phyloP scores from a whole-genome alignment of 2,797 vertebrate species.

The Pangasius krempfi region DNA sequence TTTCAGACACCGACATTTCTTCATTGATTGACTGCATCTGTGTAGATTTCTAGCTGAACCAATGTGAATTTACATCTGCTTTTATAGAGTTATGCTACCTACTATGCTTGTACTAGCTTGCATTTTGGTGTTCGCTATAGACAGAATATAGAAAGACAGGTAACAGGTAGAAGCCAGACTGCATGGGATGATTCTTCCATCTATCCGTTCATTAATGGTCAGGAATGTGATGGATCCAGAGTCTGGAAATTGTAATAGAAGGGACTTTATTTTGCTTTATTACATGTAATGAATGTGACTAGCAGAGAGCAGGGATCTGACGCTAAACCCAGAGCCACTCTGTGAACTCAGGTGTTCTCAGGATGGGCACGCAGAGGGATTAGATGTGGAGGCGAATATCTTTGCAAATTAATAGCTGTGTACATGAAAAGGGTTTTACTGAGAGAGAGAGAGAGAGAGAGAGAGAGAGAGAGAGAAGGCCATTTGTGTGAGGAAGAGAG shows the following conservation, averaged over 20 bases:
- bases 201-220: neutral
- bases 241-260: neutral
- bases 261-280: neutral
- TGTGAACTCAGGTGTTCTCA: neutral
- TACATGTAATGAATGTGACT: neutral
- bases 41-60: neutral
- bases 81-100: neutral
- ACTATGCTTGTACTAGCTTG: neutral
- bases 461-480: neutral
- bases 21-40: neutral
- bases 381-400: neutral
- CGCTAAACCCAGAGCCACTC: neutral
- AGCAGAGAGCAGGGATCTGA: neutral
- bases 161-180: neutral
- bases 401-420: neutral
- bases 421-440: slow-evolving; percentile 7
- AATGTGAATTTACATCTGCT: too few species aligned
- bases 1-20: neutral
- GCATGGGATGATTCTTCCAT: neutral
- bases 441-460: neutral
- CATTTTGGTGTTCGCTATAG: neutral
- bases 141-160: neutral
- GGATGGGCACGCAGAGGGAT: neutral
- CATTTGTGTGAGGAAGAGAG: slow-evolving; percentile 3
- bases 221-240: neutral